Percentiles rank a stretch among this genome's conserved stretches.
Evolutionary conservation across 2,113 vertebrate genomes (phyloP).

Genomic region (Salminus brasiliensis): DNA sequence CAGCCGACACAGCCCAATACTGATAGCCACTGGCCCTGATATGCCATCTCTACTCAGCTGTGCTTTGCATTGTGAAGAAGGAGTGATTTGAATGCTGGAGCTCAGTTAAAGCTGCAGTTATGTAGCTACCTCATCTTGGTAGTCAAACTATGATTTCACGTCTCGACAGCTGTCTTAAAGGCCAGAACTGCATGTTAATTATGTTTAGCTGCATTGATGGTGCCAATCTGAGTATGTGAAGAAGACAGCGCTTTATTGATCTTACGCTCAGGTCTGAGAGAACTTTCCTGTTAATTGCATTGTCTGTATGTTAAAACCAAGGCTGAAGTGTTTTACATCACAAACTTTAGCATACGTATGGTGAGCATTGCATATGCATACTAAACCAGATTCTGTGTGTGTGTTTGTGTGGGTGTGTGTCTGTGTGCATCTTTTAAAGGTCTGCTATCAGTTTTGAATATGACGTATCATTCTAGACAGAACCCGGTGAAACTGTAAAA

Average conservation of each 20-base stretch:
- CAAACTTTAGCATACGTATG: constrained; percentile 18
- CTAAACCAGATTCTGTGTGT: neutral
- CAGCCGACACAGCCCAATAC: too few relatives aligned
- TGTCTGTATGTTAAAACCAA: constrained; percentile 15
- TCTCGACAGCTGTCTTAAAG: neutral
- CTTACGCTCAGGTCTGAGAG: constrained; percentile 22
- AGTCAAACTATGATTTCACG: too few relatives aligned
- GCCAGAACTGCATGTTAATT: neutral
- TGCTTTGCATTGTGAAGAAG: constrained; percentile 20
- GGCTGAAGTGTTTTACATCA: constrained; percentile 24
- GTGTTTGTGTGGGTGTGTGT: neutral
- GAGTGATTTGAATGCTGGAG: constrained; percentile 2
- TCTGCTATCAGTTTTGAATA: neutral
- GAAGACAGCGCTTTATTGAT: neutral
- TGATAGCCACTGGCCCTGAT: too few relatives aligned
- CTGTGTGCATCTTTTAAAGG: neutral
- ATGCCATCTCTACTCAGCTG: too few relatives aligned
- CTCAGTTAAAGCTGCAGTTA: neutral
- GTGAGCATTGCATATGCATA: neutral
- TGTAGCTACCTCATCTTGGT: too few relatives aligned
- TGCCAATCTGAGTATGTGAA: constrained; percentile 12
- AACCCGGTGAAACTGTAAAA: constrained; percentile 13
- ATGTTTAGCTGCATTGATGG: neutral
- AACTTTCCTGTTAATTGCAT: neutral
- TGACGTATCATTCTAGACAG: neutral